Conservation (phyloP, 2,797 vertebrate genomes). For the Hypotaenidia philippensis region DNA sequence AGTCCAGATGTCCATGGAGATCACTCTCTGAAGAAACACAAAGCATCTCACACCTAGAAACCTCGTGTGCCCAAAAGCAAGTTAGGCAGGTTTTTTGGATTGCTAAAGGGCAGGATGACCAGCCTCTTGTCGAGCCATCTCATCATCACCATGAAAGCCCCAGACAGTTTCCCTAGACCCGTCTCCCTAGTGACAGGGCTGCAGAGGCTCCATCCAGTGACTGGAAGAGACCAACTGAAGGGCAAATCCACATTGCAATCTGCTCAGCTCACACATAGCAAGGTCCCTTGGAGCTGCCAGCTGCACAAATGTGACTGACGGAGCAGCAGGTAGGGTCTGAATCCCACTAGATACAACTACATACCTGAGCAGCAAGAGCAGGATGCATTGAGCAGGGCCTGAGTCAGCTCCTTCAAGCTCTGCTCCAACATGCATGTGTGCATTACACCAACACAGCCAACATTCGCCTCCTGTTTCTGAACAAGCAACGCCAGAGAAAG, state of each 20-base stretch:
- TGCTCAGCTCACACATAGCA: fast-evolving
- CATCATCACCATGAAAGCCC: neutral
- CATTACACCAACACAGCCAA: neutral
- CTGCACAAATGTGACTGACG: neutral
- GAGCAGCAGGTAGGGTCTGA: neutral
- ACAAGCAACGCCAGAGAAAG: neutral
- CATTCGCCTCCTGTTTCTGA: fast-evolving
- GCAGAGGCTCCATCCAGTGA: neutral
- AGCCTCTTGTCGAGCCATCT: neutral
- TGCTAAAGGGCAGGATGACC: neutral
- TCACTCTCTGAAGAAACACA: neutral
- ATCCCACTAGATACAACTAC: neutral
- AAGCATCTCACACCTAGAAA: neutral
- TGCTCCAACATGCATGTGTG: fast-evolving
- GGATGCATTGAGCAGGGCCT: neutral
- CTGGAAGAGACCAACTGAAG: neutral
- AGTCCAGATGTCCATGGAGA: neutral
- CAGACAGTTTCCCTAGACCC: neutral
- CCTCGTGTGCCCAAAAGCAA: fast-evolving
- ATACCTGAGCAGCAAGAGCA: neutral
- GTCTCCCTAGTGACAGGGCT: neutral
- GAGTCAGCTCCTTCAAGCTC: neutral
- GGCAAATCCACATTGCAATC: fast-evolving
- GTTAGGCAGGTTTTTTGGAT: neutral
- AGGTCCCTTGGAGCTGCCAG: neutral